Evolutionary conservation across 2,888 invertebrate species (phyloP).

Genomic region (Andrena marginata): DNA sequence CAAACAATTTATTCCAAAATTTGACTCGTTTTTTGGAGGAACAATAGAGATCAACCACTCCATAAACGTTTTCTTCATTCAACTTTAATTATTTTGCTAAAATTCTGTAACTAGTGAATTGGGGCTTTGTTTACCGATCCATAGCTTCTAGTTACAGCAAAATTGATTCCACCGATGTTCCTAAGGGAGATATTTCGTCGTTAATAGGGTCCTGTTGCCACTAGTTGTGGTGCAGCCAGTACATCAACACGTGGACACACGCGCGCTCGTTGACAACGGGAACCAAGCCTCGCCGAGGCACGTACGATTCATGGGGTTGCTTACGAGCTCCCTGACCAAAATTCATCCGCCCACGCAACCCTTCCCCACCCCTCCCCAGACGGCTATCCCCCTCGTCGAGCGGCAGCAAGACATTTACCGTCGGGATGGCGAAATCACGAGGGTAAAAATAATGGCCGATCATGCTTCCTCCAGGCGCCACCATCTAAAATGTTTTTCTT

Average conservation of each 20-base stretch:
- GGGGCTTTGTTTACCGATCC: background rate
- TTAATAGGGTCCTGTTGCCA: background rate
- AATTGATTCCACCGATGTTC: background rate
- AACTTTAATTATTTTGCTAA: background rate
- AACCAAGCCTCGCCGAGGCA: slow-evolving; percentile 60
- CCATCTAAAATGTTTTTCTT: background rate
- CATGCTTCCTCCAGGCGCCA: slow-evolving; percentile 8
- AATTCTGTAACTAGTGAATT: background rate
- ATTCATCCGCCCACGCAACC: slow-evolving; percentile 68
- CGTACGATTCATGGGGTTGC: slow-evolving; percentile 74
- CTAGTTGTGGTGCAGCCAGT: slow-evolving; percentile 33
- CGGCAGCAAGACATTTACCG: slow-evolving; percentile 61
- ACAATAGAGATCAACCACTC: background rate
- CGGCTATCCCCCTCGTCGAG: slow-evolving; percentile 58
- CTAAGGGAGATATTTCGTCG: background rate
- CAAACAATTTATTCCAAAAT: too few species aligned
- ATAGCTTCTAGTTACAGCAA: background rate
- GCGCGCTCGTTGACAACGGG: slow-evolving; percentile 49
- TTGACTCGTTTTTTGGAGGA: background rate
- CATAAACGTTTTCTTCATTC: background rate
- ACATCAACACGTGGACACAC: slow-evolving; percentile 35
- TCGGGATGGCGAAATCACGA: slow-evolving; percentile 43
- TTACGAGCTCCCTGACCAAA: slow-evolving; percentile 70
- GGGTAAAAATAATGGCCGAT: slow-evolving; percentile 40
- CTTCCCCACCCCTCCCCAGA: slow-evolving; percentile 62